Conservation (phyloP, 1,140 invertebrate genomes). For the Rhopalosiphum padi region DNA sequence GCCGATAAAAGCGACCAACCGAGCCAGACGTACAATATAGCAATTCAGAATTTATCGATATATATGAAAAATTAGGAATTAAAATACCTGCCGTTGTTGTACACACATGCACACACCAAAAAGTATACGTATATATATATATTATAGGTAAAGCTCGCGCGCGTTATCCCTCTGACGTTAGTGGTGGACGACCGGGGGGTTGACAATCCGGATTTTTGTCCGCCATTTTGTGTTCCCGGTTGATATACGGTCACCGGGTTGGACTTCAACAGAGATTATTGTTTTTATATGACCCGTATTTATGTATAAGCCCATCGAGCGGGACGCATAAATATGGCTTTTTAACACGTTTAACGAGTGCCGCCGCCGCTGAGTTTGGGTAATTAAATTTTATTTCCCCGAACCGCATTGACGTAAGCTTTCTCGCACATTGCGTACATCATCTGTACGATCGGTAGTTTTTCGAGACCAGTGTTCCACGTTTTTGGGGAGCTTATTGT, state of each 20-base stretch:
- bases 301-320: conserved; percentile 11
- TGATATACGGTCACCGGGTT: conserved; percentile 40
- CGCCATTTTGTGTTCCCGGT: conserved; percentile 39
- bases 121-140: neutral
- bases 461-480: neutral
- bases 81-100: neutral
- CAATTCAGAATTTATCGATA: conserved; percentile 11
- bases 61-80: conserved; percentile 36
- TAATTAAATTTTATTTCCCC: conserved; percentile 30
- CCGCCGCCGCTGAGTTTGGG: neutral
- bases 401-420: neutral
- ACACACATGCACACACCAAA: neutral
- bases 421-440: neutral
- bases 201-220: conserved; percentile 46
- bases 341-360: conserved; percentile 54
- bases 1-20: neutral
- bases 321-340: conserved; percentile 39
- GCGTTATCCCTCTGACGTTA: neutral
- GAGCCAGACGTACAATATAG: neutral
- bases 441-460: neutral
- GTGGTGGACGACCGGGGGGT: neutral
- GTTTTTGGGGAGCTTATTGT: neutral
- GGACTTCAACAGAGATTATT: conserved; percentile 56
- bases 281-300: conserved; percentile 52
- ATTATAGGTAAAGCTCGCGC: neutral